phyloP scores from a whole-genome alignment of 1,140 invertebrate species.

The Halesus radiatus region DNA sequence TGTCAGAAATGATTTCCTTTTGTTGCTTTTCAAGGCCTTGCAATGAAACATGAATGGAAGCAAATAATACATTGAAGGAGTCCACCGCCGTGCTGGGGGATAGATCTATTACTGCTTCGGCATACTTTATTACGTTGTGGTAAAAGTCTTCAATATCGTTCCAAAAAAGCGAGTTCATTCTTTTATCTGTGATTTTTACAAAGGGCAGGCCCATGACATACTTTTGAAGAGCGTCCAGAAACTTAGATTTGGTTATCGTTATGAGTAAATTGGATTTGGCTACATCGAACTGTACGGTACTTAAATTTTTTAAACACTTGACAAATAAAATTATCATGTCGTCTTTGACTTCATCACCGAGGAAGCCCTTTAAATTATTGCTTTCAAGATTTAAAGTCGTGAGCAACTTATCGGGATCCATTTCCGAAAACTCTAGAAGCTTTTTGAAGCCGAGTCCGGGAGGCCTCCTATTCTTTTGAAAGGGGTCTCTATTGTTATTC shows the following conservation, averaged over 20 bases:
- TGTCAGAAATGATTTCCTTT: constrained; percentile 60
- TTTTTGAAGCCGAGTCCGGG: constrained; percentile 17
- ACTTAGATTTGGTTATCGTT: constrained; percentile 62
- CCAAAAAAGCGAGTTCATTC: constrained; percentile 64
- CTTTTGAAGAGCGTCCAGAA: constrained; percentile 60
- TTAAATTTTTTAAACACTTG: constrained; percentile 62
- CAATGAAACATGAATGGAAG: constrained; percentile 61
- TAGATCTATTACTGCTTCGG: constrained; percentile 61
- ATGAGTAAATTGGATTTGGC: constrained; percentile 62
- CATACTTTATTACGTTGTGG: constrained; percentile 62
- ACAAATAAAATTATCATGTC: constrained; percentile 61
- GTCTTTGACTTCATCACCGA: background rate
- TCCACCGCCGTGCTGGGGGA: constrained; percentile 63
- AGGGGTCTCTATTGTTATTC: too few species aligned
- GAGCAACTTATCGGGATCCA: constrained; percentile 12
- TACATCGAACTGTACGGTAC: constrained; percentile 61
- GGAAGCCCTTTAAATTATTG: constrained; percentile 32
- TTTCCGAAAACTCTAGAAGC: background rate
- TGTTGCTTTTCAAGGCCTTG: constrained; percentile 60
- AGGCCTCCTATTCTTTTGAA: background rate
- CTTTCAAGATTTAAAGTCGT: background rate
- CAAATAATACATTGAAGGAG: constrained; percentile 61
- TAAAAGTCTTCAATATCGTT: constrained; percentile 62
- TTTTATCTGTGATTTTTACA: constrained; percentile 58
- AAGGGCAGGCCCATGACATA: constrained; percentile 65